Evolutionary conservation across 2,797 vertebrate species (phyloP).

Genomic region (Gymnopithys bicolor): DNA sequence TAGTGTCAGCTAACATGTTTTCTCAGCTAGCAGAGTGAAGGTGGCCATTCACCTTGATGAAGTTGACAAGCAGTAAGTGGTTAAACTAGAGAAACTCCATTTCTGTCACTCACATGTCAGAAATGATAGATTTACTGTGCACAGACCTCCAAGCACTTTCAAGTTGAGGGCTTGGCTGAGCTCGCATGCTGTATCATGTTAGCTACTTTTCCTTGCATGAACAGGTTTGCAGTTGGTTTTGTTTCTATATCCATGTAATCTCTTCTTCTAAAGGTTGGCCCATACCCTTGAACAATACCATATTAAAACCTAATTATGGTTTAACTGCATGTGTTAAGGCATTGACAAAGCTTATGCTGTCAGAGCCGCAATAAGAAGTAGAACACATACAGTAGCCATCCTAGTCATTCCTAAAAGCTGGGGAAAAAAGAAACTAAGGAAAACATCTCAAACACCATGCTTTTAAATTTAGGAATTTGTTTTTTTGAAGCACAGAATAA

Average conservation of each 20-base stretch:
- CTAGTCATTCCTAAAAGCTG: not conserved
- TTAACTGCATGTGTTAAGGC: not conserved
- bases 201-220: not conserved
- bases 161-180: not conserved
- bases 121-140: slow-evolving; percentile 22
- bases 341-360: not conserved
- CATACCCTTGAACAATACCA: not conserved
- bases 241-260: not conserved
- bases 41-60: not conserved
- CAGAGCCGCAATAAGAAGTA: not conserved
- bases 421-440: not conserved
- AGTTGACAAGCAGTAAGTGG: not conserved
- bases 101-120: slow-evolving; percentile 34
- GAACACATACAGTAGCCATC: not conserved
- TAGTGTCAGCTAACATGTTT: not conserved
- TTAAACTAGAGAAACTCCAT: slow-evolving; percentile 27
- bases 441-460: not conserved
- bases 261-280: not conserved
- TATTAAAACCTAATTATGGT: not conserved
- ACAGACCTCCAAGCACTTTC: not conserved
- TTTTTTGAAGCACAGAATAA: not conserved
- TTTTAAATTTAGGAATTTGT: not conserved
- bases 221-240: not conserved
- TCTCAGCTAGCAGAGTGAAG: not conserved
- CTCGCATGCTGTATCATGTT: not conserved